Evolutionary conservation across 2,113 vertebrate genomes (phyloP).

Genomic region (Hippocampus zosterae): DNA sequence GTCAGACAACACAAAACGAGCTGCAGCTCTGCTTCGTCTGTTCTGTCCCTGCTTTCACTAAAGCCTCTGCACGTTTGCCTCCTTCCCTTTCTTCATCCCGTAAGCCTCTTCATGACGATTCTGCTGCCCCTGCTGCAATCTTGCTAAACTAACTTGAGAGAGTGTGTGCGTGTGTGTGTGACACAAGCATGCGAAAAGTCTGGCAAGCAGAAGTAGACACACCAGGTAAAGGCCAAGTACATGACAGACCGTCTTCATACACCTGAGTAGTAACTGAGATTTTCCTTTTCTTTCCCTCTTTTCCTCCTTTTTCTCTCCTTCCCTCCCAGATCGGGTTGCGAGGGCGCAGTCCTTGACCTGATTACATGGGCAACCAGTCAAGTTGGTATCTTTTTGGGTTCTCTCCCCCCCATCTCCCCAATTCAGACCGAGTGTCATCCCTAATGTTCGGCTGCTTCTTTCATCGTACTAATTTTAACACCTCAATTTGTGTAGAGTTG

Average conservation of each 20-base stretch:
- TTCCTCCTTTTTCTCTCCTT: constrained; percentile 34
- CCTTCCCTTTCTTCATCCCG: not conserved
- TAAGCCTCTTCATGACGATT: not conserved
- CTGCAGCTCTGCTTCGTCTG: not conserved
- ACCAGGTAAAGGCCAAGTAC: constrained; percentile 3
- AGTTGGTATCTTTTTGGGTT: constrained; percentile 56
- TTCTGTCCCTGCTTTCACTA: not conserved
- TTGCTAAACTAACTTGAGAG: constrained; percentile 12
- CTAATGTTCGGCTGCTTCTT: not conserved
- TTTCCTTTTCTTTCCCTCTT: constrained; percentile 29
- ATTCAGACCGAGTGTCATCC: not conserved
- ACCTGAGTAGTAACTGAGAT: constrained; percentile 59
- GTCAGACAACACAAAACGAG: not conserved
- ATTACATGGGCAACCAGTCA: constrained; percentile 66
- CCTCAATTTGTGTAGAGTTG: not conserved
- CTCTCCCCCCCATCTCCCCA: too few species aligned
- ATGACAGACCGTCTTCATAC: constrained; percentile 12
- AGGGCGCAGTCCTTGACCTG: constrained; percentile 72
- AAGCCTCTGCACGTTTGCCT: not conserved
- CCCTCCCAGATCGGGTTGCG: constrained; percentile 71
- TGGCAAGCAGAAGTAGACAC: constrained; percentile 20
- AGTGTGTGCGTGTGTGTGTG: not conserved
- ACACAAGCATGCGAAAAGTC: constrained; percentile 27
- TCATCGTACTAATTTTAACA: not conserved
- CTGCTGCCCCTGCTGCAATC: not conserved